Conservation (phyloP, 2,797 vertebrate species). For the Lates japonicus region DNA sequence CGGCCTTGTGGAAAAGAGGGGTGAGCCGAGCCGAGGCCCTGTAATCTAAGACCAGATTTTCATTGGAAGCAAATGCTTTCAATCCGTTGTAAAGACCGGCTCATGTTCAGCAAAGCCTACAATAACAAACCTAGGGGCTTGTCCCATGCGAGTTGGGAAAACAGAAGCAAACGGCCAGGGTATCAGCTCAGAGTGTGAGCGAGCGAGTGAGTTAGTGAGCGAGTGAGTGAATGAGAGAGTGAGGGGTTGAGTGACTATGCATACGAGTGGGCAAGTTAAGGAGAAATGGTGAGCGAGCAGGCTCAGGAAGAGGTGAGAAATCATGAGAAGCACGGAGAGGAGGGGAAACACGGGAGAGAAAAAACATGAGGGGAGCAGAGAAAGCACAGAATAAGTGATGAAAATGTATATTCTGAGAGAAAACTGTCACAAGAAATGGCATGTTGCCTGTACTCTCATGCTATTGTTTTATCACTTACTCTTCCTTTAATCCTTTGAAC, state of each 20-base stretch:
- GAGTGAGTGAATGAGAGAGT: slow-evolving; percentile 12
- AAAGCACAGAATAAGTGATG: slow-evolving; percentile 33
- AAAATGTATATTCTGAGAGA: slow-evolving; percentile 15
- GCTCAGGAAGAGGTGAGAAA: slow-evolving; percentile 60
- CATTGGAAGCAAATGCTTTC: slow-evolving; percentile 99
- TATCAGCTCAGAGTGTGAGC: slow-evolving; percentile 49
- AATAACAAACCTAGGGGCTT: slow-evolving; percentile 96
- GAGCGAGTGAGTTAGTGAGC: slow-evolving; percentile 16
- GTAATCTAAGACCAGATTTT: slow-evolving; percentile 99
- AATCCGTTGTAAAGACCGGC: slow-evolving; percentile 99
- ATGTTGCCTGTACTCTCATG: neutral
- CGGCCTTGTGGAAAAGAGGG: slow-evolving; percentile 67
- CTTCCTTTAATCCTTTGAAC: neutral
- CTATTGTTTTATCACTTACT: neutral
- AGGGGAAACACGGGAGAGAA: neutral
- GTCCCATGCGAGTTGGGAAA: slow-evolving; percentile 90
- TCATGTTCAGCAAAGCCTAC: slow-evolving; percentile 99
- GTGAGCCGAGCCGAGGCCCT: slow-evolving; percentile 86
- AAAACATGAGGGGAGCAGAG: slow-evolving; percentile 21
- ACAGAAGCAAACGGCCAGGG: slow-evolving; percentile 87
- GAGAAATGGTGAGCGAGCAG: slow-evolving; percentile 15
- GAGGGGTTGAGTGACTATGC: slow-evolving; percentile 11
- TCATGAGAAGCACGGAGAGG: slow-evolving; percentile 47
- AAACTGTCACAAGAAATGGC: neutral
- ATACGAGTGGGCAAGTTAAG: slow-evolving; percentile 10